Percentiles rank a stretch among this genome's conserved stretches.
Conservation (phyloP, 2,888 invertebrate species). For the Thumatha senex region DNA sequence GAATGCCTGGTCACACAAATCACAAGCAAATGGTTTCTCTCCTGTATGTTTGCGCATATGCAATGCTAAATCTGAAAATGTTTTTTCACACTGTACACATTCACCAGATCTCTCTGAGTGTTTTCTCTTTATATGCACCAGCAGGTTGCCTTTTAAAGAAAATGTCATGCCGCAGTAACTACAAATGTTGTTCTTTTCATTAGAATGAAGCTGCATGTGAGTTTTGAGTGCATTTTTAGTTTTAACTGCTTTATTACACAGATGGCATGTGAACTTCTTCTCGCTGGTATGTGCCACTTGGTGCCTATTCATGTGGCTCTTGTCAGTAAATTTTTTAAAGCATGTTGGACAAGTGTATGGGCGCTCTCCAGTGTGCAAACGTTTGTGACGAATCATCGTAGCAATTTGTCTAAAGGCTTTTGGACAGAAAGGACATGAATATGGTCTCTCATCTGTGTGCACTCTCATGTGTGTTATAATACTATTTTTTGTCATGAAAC, state of each 20-base stretch:
- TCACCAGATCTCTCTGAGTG: slow-evolving; percentile 83
- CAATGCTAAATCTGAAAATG: slow-evolving; percentile 79
- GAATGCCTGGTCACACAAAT: slow-evolving; percentile 63
- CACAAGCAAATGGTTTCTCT: slow-evolving; percentile 72
- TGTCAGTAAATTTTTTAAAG: slow-evolving; percentile 63
- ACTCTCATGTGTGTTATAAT: slow-evolving; percentile 69
- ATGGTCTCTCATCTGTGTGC: slow-evolving; percentile 70
- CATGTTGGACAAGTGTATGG: slow-evolving; percentile 68
- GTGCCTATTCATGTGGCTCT: slow-evolving; percentile 62
- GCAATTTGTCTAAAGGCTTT: slow-evolving; percentile 65
- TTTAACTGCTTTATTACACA: slow-evolving; percentile 80
- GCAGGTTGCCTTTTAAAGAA: slow-evolving; percentile 81
- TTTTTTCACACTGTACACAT: slow-evolving; percentile 79
- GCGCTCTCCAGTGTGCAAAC: slow-evolving; percentile 72
- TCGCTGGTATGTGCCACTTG: slow-evolving; percentile 72
- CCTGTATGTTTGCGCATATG: slow-evolving; percentile 84
- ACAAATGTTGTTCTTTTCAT: slow-evolving; percentile 70
- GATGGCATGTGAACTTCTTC: slow-evolving; percentile 78
- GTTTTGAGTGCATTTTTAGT: slow-evolving; percentile 75
- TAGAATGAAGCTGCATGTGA: slow-evolving; percentile 71
- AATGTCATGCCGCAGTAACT: slow-evolving; percentile 75
- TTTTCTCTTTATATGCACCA: slow-evolving; percentile 77
- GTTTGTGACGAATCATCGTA: slow-evolving; percentile 68
- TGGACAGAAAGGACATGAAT: slow-evolving; percentile 62
- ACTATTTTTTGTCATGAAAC: slow-evolving; percentile 65